Percentiles rank a stretch among this genome's conserved stretches.
Evolutionary conservation across 2,888 invertebrate species (phyloP).

Genomic region (Candidula unifasciata): DNA sequence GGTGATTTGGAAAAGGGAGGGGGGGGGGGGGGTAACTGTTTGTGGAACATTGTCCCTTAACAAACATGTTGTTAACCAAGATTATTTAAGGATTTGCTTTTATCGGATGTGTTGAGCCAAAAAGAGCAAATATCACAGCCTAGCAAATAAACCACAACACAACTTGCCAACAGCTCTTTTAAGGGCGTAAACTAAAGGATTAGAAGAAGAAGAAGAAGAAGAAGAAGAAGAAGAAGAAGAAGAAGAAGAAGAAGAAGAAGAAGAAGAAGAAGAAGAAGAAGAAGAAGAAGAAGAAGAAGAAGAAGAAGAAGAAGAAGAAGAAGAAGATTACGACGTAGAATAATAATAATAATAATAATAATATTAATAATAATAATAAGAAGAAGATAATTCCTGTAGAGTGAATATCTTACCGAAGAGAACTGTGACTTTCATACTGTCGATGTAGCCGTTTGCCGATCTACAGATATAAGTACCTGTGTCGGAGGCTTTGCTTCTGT

Average conservation of each 20-base stretch:
- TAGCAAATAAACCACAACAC: background rate
- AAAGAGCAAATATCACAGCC: background rate
- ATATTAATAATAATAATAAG: too few species aligned
- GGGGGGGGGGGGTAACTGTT: too few species aligned
- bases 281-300: too few species aligned
- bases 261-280: background rate
- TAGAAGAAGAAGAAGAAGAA: background rate
- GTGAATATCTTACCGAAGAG: conserved; percentile 56
- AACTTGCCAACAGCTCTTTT: background rate
- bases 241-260: background rate
- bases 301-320: too few species aligned
- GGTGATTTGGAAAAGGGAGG: too few species aligned
- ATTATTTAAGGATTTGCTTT: too few species aligned
- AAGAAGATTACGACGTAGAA: too few species aligned
- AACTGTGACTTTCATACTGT: conserved; percentile 59
- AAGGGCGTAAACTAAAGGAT: background rate
- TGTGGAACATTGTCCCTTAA: too few species aligned
- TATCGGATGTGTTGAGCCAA: too few species aligned
- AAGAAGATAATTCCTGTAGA: background rate
- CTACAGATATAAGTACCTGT: conserved; percentile 61
- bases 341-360: too few species aligned
- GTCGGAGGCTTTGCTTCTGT: conserved; percentile 55
- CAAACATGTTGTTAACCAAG: too few species aligned
- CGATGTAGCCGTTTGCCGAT: conserved; percentile 56
- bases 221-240: too few species aligned